These are phyloP conservation scores for Smithornis capensis DNA, from an alignment of 2,113 vertebrate species.

Conservation along the genomic window DNA sequence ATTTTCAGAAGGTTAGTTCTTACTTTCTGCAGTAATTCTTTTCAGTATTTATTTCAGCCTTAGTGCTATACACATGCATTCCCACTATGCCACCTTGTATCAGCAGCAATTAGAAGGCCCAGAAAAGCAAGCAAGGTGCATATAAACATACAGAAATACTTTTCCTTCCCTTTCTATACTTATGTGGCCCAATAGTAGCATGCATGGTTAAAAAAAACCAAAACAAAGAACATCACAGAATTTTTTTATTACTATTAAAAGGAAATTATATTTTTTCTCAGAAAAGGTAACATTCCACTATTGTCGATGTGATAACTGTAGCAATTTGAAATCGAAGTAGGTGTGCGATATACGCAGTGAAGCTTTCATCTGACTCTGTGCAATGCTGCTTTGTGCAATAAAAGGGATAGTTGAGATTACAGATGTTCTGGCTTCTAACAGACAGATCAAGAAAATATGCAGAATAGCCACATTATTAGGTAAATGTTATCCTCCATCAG, in stretches of 20 bases:
- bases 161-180: neutral
- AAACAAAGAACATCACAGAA: neutral
- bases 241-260: neutral
- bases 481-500: neutral
- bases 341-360: fast-evolving
- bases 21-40: neutral
- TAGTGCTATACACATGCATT: neutral
- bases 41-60: neutral
- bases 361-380: neutral
- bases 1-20: neutral
- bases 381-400: neutral
- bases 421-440: neutral
- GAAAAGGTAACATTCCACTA: neutral
- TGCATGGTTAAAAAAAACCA: neutral
- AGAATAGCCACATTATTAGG: neutral
- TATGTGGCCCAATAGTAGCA: neutral
- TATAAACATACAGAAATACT: neutral
- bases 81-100: neutral
- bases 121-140: neutral
- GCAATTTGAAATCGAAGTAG: neutral
- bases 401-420: slow-evolving; percentile 25
- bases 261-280: neutral
- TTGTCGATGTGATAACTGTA: neutral
- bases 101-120: neutral
- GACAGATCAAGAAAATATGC: neutral